phyloP scores from a whole-genome alignment of 2,888 invertebrate genomes.

The Cheilosia urbana region DNA sequence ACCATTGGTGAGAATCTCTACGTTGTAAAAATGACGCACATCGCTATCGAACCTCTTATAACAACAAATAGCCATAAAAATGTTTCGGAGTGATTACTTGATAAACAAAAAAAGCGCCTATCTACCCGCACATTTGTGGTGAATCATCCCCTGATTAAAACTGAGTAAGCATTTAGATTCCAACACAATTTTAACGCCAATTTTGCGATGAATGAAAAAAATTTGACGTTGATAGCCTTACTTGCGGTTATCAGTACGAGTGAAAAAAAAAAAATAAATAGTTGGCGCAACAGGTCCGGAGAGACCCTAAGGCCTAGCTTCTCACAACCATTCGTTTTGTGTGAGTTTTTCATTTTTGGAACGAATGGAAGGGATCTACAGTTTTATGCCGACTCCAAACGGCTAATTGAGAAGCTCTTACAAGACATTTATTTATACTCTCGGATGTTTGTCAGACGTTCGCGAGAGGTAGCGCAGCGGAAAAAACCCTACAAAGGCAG shows the following conservation, averaged over 20 bases:
- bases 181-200: slow-evolving; percentile 11
- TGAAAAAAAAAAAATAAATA: no score
- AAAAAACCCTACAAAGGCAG: no score
- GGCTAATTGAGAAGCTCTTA: no score
- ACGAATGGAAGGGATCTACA: no score
- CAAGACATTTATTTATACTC: no score
- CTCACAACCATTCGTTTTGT: no score
- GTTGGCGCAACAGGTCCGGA: no score
- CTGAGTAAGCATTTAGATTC: slow-evolving; percentile 14
- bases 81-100: slow-evolving; percentile 4
- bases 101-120: slow-evolving; percentile 3
- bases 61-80: not conserved
- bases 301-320: no score
- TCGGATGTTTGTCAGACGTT: no score
- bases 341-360: no score
- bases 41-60: not conserved
- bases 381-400: no score
- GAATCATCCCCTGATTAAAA: slow-evolving; percentile 21
- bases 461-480: no score
- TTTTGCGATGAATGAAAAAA: not conserved
- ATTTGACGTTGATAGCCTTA: not conserved
- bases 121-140: not conserved
- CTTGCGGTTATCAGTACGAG: not conserved
- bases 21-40: not conserved
- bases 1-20: not conserved